Evolutionary conservation across 35 echinoderm and acorn worm genomes (phyloP).

Genomic region (Lytechinus pictus): DNA sequence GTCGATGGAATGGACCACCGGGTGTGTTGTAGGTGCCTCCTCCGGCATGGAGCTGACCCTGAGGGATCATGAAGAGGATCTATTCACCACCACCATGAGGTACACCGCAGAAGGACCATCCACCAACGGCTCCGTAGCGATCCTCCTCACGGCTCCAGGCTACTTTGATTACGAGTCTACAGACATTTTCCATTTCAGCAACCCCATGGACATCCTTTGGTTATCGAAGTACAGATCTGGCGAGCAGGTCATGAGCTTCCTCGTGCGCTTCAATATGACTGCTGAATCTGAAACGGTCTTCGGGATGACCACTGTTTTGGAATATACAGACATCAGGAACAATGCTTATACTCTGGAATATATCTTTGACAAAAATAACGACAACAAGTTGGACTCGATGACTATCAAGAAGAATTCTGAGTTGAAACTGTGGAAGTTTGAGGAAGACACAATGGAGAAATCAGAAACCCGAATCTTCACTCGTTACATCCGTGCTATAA

Average conservation of each 20-base stretch:
- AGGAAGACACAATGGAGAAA: not conserved
- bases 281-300: not conserved
- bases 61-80: not conserved
- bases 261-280: not conserved
- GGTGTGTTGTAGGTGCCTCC: not conserved
- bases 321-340: not conserved
- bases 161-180: not conserved
- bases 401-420: constrained; percentile 15
- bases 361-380: not conserved
- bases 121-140: not conserved
- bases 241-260: constrained; percentile 6
- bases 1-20: not conserved
- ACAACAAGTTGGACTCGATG: not conserved
- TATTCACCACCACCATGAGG: not conserved
- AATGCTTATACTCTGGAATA: not conserved
- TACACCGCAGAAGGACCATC: not conserved
- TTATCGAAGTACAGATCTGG: constrained; percentile 5
- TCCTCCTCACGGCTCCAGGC: not conserved
- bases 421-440: not conserved
- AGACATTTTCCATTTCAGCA: not conserved
- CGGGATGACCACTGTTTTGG: not conserved
- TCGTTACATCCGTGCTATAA: not conserved
- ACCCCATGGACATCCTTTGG: not conserved
- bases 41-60: not conserved
- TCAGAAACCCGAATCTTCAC: not conserved